Percentiles rank a stretch among this genome's conserved stretches.
Conservation (phyloP, 2,113 vertebrate genomes). For the Phalacrocorax carbo region DNA sequence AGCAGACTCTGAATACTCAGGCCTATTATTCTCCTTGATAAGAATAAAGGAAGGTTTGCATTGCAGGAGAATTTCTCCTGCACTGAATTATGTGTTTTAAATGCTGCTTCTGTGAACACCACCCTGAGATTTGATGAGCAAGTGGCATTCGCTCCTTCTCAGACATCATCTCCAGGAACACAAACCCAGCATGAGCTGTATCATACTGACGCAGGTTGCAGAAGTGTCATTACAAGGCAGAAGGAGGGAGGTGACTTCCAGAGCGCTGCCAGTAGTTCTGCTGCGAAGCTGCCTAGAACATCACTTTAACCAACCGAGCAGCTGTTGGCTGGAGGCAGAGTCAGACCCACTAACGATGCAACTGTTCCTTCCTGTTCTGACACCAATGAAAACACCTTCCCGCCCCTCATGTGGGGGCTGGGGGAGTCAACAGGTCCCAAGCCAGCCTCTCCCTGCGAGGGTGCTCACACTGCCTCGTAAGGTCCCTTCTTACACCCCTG, state of each 20-base stretch:
- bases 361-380: background rate
- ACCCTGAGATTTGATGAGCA: background rate
- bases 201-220: background rate
- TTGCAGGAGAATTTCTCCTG: background rate
- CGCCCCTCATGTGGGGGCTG: accelerated
- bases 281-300: background rate
- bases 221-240: background rate
- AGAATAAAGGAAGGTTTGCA: background rate
- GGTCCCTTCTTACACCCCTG: background rate
- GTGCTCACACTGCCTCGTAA: background rate
- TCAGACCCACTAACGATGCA: background rate
- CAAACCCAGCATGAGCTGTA: background rate
- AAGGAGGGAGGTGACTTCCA: background rate
- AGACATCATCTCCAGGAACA: background rate
- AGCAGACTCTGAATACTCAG: background rate
- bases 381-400: background rate
- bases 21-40: background rate
- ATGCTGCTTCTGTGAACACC: background rate
- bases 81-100: background rate
- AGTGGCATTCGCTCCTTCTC: background rate
- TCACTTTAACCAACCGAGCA: background rate
- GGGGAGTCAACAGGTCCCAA: background rate
- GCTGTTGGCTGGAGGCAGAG: background rate
- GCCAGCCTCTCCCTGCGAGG: background rate
- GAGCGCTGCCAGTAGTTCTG: background rate